phyloP scores from a whole-genome alignment of 2,113 vertebrate species.

The Ariopsis seemanni region DNA sequence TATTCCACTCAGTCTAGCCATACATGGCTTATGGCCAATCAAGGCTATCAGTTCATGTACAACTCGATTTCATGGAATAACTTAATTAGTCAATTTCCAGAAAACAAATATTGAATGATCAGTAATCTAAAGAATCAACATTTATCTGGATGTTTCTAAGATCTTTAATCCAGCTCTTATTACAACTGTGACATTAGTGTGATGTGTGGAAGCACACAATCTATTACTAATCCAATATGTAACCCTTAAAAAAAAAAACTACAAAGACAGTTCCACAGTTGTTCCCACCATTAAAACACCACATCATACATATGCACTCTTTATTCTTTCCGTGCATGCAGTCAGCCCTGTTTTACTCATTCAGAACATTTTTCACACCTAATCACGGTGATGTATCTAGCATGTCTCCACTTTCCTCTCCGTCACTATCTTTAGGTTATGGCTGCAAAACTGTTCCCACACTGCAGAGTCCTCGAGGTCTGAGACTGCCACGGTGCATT shows the following conservation, averaged over 20 bases:
- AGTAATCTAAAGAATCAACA: neutral
- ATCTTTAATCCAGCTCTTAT: neutral
- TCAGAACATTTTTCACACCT: conserved; percentile 3
- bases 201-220: neutral
- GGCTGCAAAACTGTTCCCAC: neutral
- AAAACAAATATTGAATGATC: neutral
- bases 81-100: neutral
- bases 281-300: neutral
- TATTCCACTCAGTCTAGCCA: too few species aligned
- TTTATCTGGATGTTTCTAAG: neutral
- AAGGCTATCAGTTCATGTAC: too few species aligned
- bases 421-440: neutral
- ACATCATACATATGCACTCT: neutral
- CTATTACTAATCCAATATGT: neutral
- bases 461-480: neutral
- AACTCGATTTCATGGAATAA: too few species aligned
- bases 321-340: neutral
- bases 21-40: too few species aligned
- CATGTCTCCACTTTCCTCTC: neutral
- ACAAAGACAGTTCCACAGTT: neutral
- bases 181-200: neutral
- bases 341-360: too few species aligned
- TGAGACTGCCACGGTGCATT: conserved; percentile 2
- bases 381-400: conserved; percentile 9
- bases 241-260: neutral